phyloP scores from a whole-genome alignment of 2,888 invertebrate genomes.

The Petrolisthes cinctipes region DNA sequence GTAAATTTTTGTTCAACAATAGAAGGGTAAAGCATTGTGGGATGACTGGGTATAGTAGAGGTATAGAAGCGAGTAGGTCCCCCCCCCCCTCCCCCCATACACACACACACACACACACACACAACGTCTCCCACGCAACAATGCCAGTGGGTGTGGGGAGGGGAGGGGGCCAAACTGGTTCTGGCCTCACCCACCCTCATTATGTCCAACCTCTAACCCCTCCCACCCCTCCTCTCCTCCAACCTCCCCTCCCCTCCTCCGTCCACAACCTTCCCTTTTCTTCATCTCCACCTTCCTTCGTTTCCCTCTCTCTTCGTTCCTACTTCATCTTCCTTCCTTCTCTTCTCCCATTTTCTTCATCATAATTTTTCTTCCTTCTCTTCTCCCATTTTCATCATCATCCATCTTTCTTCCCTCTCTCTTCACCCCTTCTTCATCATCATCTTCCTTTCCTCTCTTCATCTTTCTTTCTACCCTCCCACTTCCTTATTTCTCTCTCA shows the following conservation, averaged over 20 bases:
- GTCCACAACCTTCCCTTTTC: neutral
- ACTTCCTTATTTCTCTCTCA: neutral
- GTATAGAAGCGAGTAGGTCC: neutral
- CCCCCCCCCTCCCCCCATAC: neutral
- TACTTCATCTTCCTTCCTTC: neutral
- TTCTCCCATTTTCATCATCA: neutral
- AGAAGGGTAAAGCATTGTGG: neutral
- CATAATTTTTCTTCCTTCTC: constrained; percentile 2
- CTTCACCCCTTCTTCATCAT: neutral
- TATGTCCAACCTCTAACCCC: constrained; percentile 3
- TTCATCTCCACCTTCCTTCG: neutral
- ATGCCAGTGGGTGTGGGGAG: neutral
- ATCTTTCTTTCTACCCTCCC: too few species aligned
- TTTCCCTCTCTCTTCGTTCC: neutral
- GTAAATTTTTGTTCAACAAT: neutral
- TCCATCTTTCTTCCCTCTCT: neutral
- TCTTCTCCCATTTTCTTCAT: constrained; percentile 11
- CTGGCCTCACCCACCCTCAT: neutral
- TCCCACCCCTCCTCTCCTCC: neutral
- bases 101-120: constrained; percentile 1
- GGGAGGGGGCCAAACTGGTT: neutral
- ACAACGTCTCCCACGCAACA: neutral
- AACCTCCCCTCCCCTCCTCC: neutral
- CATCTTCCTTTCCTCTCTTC: neutral
- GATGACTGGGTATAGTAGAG: neutral